These are phyloP conservation scores for Proteles cristata DNA, from an alignment of 2,113 vertebrate species.

Conservation along the genomic window DNA sequence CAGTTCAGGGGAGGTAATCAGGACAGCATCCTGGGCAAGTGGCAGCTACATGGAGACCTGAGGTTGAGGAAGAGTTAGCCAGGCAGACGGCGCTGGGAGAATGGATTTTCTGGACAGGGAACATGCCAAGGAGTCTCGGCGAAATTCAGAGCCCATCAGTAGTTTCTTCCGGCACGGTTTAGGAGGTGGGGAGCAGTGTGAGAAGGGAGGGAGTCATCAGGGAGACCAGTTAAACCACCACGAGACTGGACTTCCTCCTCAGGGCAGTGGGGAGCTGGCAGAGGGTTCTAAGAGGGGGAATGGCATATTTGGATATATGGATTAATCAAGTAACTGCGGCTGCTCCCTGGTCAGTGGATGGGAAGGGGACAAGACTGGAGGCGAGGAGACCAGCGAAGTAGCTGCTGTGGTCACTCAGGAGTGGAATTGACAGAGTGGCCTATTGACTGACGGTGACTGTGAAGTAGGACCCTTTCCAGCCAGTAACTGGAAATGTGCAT, in stretches of 20 bases:
- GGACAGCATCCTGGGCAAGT: not conserved
- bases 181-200: not conserved
- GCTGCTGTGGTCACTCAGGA: not conserved
- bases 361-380: not conserved
- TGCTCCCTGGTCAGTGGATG: not conserved
- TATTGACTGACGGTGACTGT: not conserved
- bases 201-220: not conserved
- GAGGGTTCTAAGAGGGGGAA: not conserved
- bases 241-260: not conserved
- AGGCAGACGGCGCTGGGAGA: not conserved
- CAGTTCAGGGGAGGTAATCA: not conserved
- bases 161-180: not conserved
- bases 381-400: not conserved
- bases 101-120: not conserved
- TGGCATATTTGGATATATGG: not conserved
- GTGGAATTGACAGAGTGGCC: not conserved
- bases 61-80: not conserved
- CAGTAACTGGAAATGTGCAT: constrained; percentile 52
- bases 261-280: not conserved
- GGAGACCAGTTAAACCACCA: not conserved
- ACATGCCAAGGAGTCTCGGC: not conserved
- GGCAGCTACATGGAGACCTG: not conserved
- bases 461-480: constrained; percentile 54
- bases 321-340: not conserved
- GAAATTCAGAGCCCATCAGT: not conserved